phyloP scores from a whole-genome alignment of 1,140 invertebrate species.

The Drosophila kurseongensis region DNA sequence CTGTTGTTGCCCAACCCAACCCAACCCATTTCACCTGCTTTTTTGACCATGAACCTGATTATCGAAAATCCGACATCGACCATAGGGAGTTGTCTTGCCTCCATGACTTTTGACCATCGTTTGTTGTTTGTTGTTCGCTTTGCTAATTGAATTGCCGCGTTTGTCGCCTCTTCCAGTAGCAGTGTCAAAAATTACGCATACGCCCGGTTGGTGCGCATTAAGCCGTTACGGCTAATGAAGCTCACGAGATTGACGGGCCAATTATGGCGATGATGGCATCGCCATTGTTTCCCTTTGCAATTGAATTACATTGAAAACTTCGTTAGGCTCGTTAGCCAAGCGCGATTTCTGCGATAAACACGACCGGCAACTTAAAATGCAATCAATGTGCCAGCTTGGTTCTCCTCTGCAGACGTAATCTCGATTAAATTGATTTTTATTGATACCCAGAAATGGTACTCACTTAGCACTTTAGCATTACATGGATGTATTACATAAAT shows the following conservation, averaged over 20 bases:
- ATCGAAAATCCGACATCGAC: conserved; percentile 5
- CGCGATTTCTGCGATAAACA: conserved; percentile 52
- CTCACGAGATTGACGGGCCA: conserved; percentile 49
- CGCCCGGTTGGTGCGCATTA: conserved; percentile 38
- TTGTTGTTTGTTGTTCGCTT: conserved; percentile 30
- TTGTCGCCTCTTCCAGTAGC: conserved; percentile 15
- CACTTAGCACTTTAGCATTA: not conserved
- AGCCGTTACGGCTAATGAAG: conserved; percentile 66
- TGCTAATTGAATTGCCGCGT: conserved; percentile 55
- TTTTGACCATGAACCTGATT: conserved; percentile 36
- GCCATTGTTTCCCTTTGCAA: conserved; percentile 64
- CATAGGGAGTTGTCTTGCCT: conserved; percentile 4
- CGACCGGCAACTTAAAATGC: conserved; percentile 69
- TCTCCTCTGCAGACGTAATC: conserved; percentile 26
- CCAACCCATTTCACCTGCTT: conserved; percentile 5
- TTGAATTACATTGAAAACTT: conserved; percentile 73
- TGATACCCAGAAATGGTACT: conserved; percentile 22
- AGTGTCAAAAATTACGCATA: conserved; percentile 53
- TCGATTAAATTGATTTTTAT: conserved; percentile 43
- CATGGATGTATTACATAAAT: conserved; percentile 2
- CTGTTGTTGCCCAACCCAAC: conserved; percentile 10
- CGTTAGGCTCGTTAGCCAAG: conserved; percentile 65
- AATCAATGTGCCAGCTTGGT: conserved; percentile 57
- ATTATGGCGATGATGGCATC: conserved; percentile 43
- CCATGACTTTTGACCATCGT: conserved; percentile 26